Conservation (phyloP, 2,888 invertebrate genomes). For the Bursaphelenchus okinawaensis region DNA sequence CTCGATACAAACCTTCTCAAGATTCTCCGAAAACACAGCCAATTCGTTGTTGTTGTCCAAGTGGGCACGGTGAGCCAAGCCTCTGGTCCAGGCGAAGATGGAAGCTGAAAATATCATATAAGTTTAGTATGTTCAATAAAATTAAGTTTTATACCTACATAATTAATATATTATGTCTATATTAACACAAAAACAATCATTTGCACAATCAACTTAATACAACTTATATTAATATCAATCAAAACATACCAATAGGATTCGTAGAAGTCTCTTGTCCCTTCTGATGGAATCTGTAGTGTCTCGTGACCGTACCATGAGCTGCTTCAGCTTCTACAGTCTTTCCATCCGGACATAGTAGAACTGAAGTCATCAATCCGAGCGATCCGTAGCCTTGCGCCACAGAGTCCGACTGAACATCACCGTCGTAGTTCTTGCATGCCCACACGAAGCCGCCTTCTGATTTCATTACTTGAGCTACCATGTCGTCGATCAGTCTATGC, state of each 20-base stretch:
- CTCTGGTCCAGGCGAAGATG: constrained; percentile 96
- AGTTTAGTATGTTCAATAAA: neutral
- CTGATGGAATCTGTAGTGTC: constrained; percentile 69
- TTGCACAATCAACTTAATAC: neutral
- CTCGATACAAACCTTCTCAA: constrained; percentile 75
- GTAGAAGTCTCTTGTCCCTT: constrained; percentile 91
- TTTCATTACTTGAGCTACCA: constrained; percentile 62
- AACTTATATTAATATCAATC: neutral
- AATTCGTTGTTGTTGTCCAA: constrained; percentile 74
- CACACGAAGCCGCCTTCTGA: constrained; percentile 85
- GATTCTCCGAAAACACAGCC: constrained; percentile 72
- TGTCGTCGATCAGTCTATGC: constrained; percentile 94
- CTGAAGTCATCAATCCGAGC: constrained; percentile 94
- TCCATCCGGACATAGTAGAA: constrained; percentile 90
- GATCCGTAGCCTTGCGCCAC: constrained; percentile 87
- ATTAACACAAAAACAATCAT: too few relatives aligned
- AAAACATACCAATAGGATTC: constrained; percentile 82
- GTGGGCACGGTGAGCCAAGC: constrained; percentile 85
- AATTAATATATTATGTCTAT: too few relatives aligned
- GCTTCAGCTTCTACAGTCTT: constrained; percentile 96
- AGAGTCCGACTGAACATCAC: constrained; percentile 95
- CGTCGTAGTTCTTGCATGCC: constrained; percentile 99
- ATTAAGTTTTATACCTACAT: too few relatives aligned
- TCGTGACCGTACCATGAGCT: constrained; percentile 92
- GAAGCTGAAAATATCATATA: constrained; percentile 66